Conservation (phyloP, 2,113 vertebrate genomes). For the Vireo altiloquus region DNA sequence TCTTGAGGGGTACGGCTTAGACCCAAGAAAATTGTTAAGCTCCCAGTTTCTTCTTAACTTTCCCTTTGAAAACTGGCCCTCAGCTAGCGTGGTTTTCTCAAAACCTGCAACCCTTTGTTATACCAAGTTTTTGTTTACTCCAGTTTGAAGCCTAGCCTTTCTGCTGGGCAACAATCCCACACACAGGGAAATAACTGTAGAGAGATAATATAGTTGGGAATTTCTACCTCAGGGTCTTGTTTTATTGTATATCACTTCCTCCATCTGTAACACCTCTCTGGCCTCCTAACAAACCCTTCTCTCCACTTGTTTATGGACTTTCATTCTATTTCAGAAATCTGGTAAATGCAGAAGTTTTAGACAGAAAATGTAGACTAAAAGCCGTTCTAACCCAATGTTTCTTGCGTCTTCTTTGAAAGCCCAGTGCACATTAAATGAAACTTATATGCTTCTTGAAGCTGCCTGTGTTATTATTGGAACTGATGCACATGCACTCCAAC, state of each 20-base stretch:
- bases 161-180: neutral
- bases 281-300: neutral
- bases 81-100: neutral
- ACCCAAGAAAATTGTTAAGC: neutral
- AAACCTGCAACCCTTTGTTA: neutral
- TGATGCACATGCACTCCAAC: slow-evolving; percentile 65
- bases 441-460: slow-evolving; percentile 17
- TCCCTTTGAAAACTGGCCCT: neutral
- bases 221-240: neutral
- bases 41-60: neutral
- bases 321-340: slow-evolving; percentile 44
- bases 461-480: slow-evolving; percentile 68
- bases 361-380: slow-evolving; percentile 62
- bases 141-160: neutral
- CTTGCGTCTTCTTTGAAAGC: slow-evolving; percentile 40
- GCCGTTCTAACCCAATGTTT: slow-evolving; percentile 20
- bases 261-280: neutral
- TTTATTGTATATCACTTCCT: neutral
- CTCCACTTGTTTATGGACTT: slow-evolving; percentile 9
- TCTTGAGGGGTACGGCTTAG: neutral
- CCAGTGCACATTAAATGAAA: slow-evolving; percentile 60
- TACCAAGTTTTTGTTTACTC: neutral
- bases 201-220: neutral
- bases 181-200: neutral
- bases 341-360: slow-evolving; percentile 60